Base-by-base conservation (phyloP, 2,797 vertebrate species). In the Peromyscus attwateri region DNA sequence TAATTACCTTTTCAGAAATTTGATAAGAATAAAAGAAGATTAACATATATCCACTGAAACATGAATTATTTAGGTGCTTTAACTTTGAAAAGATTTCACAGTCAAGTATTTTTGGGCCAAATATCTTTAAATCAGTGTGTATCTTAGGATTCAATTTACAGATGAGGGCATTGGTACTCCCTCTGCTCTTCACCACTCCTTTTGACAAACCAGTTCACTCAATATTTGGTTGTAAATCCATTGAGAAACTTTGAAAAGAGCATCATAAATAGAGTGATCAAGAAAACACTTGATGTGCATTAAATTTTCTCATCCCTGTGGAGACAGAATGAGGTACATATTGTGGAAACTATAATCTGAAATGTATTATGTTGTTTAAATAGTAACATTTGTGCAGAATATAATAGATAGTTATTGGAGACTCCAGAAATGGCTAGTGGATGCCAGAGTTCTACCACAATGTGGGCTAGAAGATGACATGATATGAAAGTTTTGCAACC, bases 151-250 rank as follows among this genome's bases (percentile, higher is more conserved):
- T 85, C 75, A 79, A 73, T 73, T 7, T 94, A 25, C 1, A 91
- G 5, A 29, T 37, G 6, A 96, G 6, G 43, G 10, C 5, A 97
- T 46, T 55, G 3, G 2, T 14, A 34, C 3, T 70, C 73, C 73
- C 34, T 5, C 1, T 4, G 25, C 3, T n/a, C 3, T 19, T 25
- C 21, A 34, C 25, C 5, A 31, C 6, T 2, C 6, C 1, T 13
- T 68, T 23, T 82, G 85, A 60, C 13, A 81, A 64, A 60, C 0
- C 2, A 64, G 29, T 23, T 70, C 9, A 83, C 3, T 21, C 62
- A 87, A 64, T 31, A 95, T 43, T 73, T 70, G 81, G 10, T 55
- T 93, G 31, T 64, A 76, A 92, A 91, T 29, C 0, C 13, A 89
- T 31, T 77, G 62, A n/a, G 10, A 43, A 87, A 83, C 6, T 94